phyloP scores from a whole-genome alignment of 92 coral and sea anemone genomes.

The Diadumene lineata region DNA sequence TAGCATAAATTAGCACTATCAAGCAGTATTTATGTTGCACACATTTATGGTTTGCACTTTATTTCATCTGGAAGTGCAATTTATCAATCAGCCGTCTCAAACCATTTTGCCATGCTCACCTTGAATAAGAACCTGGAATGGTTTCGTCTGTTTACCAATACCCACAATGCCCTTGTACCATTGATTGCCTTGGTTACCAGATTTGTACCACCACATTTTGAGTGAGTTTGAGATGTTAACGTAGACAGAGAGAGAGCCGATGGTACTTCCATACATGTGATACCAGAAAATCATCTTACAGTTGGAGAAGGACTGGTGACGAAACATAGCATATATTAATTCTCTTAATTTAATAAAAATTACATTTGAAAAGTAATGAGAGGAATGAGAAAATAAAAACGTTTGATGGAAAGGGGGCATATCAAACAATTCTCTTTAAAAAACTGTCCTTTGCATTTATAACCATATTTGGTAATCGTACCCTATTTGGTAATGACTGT shows the following conservation, averaged over 20 bases:
- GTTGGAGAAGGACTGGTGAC: slow-evolving; percentile 40
- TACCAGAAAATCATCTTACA: slow-evolving; percentile 92
- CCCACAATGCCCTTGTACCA: slow-evolving; percentile 81
- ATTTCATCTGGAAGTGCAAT: background rate
- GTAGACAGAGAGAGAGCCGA: slow-evolving; percentile 82
- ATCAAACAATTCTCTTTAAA: no score
- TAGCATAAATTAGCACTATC: no score
- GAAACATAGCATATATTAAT: no score
- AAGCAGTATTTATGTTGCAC: no score
- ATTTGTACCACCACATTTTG: slow-evolving; percentile 84
- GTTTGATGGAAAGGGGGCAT: no score
- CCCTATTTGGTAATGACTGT: no score
- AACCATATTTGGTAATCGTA: no score
- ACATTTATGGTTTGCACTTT: background rate
- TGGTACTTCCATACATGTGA: slow-evolving; percentile 92
- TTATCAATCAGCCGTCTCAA: background rate
- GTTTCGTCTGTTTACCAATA: slow-evolving; percentile 78
- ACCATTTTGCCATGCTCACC: slow-evolving; percentile 41
- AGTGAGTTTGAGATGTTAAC: slow-evolving; percentile 62
- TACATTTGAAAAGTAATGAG: no score
- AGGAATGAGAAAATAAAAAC: no score
- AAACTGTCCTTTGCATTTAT: no score
- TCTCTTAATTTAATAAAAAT: no score
- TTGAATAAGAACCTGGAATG: slow-evolving; percentile 81
- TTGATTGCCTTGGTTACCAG: slow-evolving; percentile 84